These are phyloP conservation scores for Pan troglodytes DNA, from an alignment of 2,113 vertebrate genomes.

Conservation along the genomic window NHGRI_mPanTro3-v2.1_pri NC_072409.2:20825501-20826000, in stretches of 20 bases:
- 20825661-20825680: neutral
- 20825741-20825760: neutral
- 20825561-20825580: neutral
- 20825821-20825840: neutral
- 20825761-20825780: neutral
- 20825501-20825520: neutral
- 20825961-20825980: neutral
- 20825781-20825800: neutral
- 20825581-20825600: neutral
- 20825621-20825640: neutral
- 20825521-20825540: neutral
- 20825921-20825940: neutral
- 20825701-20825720: neutral
- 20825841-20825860: neutral
- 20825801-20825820: neutral
- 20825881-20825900: neutral
- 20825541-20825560: neutral
- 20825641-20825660: neutral
- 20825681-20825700: neutral
- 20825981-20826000: neutral
- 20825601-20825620: neutral
- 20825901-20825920: neutral
- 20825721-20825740: neutral
- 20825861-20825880: neutral
- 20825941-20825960: neutral